phyloP scores from a whole-genome alignment of 2,113 vertebrate genomes.

The Peromyscus polionotus region DNA sequence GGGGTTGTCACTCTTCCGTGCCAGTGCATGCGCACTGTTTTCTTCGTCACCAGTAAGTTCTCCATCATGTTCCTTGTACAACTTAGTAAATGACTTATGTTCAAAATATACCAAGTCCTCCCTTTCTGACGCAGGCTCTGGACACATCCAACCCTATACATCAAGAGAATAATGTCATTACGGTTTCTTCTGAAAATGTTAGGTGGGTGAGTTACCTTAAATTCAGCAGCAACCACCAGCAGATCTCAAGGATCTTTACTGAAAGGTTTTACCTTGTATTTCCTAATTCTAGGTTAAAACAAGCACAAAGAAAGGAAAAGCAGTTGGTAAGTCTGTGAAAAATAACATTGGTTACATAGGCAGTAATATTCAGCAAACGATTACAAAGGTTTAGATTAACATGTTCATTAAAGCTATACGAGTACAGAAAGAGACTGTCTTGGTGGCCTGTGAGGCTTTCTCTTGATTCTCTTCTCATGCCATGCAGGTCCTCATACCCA shows the following conservation, averaged over 20 bases:
- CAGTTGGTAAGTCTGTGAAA: slow-evolving; percentile 31
- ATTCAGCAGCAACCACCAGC: slow-evolving; percentile 78
- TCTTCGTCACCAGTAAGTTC: slow-evolving; percentile 91
- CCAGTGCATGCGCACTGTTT: slow-evolving; percentile 91
- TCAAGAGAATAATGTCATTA: slow-evolving; percentile 88
- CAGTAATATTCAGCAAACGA: slow-evolving; percentile 44
- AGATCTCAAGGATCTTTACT: slow-evolving; percentile 80
- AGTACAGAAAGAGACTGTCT: not conserved
- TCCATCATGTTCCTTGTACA: slow-evolving; percentile 89
- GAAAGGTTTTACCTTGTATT: slow-evolving; percentile 80
- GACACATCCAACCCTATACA: slow-evolving; percentile 97
- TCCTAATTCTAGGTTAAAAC: slow-evolving; percentile 83
- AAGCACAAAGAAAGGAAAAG: slow-evolving; percentile 74
- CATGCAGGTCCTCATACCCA: not conserved
- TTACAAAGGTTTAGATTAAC: slow-evolving; percentile 17
- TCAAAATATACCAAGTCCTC: slow-evolving; percentile 99
- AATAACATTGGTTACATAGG: slow-evolving; percentile 40
- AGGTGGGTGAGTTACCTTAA: slow-evolving; percentile 80
- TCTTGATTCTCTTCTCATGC: not conserved
- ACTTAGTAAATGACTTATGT: slow-evolving; percentile 95
- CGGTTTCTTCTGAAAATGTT: slow-evolving; percentile 72
- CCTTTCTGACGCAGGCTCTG: slow-evolving; percentile 97
- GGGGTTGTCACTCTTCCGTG: slow-evolving; percentile 97
- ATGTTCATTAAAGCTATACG: not conserved
- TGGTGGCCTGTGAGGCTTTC: not conserved